phyloP scores from a whole-genome alignment of 2,888 invertebrate species.

The Sepioteuthis lessoniana region DNA sequence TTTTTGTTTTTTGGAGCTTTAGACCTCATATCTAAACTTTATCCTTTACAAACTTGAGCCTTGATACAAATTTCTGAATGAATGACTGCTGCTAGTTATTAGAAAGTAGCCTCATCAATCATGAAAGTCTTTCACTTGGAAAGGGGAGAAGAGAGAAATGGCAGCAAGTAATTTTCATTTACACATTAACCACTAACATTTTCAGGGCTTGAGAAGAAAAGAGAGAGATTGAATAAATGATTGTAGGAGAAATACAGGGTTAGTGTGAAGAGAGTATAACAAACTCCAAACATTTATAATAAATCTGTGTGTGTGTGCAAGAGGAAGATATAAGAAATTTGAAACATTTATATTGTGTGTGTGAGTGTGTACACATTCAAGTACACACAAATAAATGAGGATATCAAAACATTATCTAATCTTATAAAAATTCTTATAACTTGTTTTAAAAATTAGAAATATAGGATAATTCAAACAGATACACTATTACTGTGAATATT shows the following conservation, averaged over 20 bases:
- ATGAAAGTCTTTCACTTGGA: neutral
- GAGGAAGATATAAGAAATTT: neutral
- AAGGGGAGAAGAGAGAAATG: neutral
- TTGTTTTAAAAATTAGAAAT: no score
- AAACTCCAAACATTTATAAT: no score
- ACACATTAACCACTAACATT: neutral
- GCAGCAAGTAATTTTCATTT: conserved; percentile 15
- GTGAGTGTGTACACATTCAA: no score
- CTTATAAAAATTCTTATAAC: no score
- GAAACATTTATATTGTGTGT: no score
- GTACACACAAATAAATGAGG: no score
- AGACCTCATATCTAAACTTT: no score
- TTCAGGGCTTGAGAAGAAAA: neutral
- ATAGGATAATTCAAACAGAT: no score
- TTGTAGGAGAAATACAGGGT: neutral
- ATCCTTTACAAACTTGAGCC: neutral
- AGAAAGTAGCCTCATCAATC: neutral
- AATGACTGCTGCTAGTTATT: neutral
- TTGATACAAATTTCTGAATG: neutral
- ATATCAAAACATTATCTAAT: no score
- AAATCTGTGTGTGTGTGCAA: no score
- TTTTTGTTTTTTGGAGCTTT: no score
- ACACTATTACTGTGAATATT: no score
- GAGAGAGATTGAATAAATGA: neutral
- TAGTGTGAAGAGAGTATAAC: neutral